Evolutionary conservation across 2,888 invertebrate species (phyloP).

Genomic region (Lochmaea capreae): DNA sequence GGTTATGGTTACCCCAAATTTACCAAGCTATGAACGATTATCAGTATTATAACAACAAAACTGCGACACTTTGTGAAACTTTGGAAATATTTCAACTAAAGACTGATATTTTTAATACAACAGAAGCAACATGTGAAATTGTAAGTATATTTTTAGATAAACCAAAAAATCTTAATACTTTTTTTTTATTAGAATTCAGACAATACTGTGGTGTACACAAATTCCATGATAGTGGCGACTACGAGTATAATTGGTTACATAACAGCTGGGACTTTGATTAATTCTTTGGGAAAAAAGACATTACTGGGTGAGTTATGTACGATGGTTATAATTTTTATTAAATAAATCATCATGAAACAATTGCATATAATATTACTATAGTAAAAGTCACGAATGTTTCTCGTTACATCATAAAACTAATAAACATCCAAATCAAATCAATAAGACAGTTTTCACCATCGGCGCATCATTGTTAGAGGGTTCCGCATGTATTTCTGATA

Average conservation of each 20-base stretch:
- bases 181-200: constrained; percentile 47
- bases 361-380: no score
- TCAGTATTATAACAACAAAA: constrained; percentile 55
- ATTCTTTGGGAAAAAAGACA: constrained; percentile 51
- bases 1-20: constrained; percentile 88
- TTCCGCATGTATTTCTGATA: no score
- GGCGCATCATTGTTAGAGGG: no score
- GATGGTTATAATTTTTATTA: no score
- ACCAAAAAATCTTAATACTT: background rate
- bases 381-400: no score
- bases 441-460: no score
- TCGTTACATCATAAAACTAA: no score
- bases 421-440: no score
- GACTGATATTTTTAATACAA: constrained; percentile 29
- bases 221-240: constrained; percentile 51
- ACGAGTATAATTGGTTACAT: constrained; percentile 48
- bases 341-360: no score
- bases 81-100: constrained; percentile 63
- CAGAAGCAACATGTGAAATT: constrained; percentile 44
- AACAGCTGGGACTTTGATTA: constrained; percentile 51
- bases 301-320: constrained; percentile 46
- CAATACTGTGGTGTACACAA: constrained; percentile 51
- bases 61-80: constrained; percentile 66
- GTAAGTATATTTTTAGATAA: constrained; percentile 33
- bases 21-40: constrained; percentile 76